A percentile compares a stretch with the other conserved stretches of the same genome.
These are phyloP conservation scores for Drosophila truncata DNA, from an alignment of 1,140 invertebrate genomes.

Conservation along the genomic window DNA sequence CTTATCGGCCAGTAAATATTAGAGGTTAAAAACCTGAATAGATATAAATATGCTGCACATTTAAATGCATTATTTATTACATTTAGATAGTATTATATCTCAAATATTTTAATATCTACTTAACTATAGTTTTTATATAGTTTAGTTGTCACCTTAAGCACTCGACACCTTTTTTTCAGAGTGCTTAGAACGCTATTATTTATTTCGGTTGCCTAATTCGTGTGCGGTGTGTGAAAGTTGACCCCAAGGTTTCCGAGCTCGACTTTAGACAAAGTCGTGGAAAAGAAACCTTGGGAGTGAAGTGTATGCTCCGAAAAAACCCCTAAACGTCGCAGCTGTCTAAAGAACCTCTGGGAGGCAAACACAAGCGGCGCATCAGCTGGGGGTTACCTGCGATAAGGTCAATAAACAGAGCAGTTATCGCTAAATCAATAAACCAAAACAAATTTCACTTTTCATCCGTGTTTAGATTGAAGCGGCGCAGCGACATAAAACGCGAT, in stretches of 20 bases:
- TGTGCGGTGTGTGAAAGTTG: constrained; percentile 34
- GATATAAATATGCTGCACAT: no score
- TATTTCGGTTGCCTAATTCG: constrained; percentile 27
- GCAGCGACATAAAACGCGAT: constrained; percentile 41
- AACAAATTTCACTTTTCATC: constrained; percentile 64
- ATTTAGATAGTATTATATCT: no score
- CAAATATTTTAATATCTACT: no score
- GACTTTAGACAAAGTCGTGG: constrained; percentile 21
- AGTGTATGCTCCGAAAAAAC: constrained; percentile 10
- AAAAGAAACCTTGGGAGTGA: constrained; percentile 26
- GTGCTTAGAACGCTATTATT: constrained; percentile 3
- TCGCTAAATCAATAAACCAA: constrained; percentile 66
- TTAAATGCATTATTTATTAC: no score
- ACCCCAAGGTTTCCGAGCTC: constrained; percentile 28
- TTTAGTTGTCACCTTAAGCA: background rate
- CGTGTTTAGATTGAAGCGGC: constrained; percentile 58
- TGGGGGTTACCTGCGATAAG: constrained; percentile 40
- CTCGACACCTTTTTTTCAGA: background rate
- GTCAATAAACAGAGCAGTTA: constrained; percentile 42
- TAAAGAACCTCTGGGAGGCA: constrained; percentile 46
- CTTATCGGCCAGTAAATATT: no score
- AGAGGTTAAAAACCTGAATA: no score
- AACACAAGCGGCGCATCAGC: constrained; percentile 22
- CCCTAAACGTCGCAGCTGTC: constrained; percentile 56
- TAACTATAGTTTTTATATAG: no score